Percentiles rank a stretch among this genome's conserved stretches.
These are phyloP conservation scores for Bruchidius siliquastri DNA, from an alignment of 2,888 invertebrate genomes.

Conservation along the genomic window DNA sequence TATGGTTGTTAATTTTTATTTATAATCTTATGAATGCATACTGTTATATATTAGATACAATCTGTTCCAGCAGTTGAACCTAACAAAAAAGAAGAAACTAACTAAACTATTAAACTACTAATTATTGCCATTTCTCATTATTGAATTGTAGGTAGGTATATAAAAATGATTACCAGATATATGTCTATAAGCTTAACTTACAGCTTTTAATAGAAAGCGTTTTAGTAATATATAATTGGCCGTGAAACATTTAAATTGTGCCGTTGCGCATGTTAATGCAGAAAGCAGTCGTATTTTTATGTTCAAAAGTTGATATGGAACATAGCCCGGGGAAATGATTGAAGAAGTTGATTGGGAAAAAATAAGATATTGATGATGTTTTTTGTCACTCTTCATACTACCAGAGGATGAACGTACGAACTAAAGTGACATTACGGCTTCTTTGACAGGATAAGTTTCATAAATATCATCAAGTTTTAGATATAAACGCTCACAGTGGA, in stretches of 20 bases:
- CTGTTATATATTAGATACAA: background rate
- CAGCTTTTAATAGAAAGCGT: background rate
- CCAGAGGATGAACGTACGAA: no score
- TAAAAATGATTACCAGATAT: background rate
- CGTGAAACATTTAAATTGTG: background rate
- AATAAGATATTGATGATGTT: background rate
- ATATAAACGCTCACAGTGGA: no score
- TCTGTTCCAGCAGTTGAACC: background rate
- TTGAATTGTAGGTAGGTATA: background rate
- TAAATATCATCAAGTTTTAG: no score
- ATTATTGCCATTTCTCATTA: background rate
- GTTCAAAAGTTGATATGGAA: background rate
- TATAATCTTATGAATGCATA: background rate
- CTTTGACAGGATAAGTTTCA: no score
- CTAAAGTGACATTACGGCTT: no score
- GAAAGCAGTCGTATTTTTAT: background rate
- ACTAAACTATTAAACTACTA: background rate
- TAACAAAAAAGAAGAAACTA: background rate
- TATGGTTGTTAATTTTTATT: background rate
- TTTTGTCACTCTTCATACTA: no score
- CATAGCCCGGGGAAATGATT: background rate
- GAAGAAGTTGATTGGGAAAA: background rate
- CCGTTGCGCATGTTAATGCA: background rate
- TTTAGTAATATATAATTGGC: background rate
- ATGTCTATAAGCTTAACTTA: background rate